phyloP scores from a whole-genome alignment of 2,888 invertebrate species.

The Phlogophora meticulosa region DNA sequence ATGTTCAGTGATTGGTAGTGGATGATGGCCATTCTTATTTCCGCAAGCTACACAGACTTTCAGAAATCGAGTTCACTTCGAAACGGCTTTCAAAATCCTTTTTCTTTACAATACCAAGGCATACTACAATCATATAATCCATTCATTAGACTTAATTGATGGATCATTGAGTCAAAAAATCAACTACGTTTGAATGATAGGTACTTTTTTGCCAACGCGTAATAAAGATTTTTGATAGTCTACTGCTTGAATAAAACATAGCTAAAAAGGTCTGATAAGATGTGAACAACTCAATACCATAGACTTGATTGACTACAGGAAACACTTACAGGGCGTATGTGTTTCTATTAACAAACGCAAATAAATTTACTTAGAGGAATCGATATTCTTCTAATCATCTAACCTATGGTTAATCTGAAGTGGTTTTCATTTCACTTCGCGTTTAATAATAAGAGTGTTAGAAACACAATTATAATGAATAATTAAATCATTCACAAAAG shows the following conservation, averaged over 20 bases:
- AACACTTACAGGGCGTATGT: background rate
- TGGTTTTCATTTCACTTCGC: no score
- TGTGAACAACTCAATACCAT: background rate
- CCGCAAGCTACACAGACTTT: background rate
- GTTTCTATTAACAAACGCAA: no score
- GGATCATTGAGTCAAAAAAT: background rate
- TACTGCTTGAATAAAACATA: no score
- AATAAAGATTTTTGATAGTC: background rate
- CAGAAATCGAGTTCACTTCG: background rate
- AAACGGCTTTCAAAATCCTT: no score
- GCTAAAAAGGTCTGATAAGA: background rate
- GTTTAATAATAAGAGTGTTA: background rate
- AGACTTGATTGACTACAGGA: constrained; percentile 16
- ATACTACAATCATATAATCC: background rate
- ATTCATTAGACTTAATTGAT: background rate
- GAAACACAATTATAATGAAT: constrained; percentile 22
- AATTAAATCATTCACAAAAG: constrained; percentile 43
- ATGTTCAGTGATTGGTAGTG: background rate
- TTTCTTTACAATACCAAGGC: background rate
- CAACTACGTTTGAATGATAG: no score
- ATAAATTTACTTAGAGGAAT: no score
- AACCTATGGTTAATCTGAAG: no score
- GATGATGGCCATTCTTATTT: background rate
- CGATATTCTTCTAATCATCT: no score
- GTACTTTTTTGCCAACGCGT: background rate